Base-by-base conservation (phyloP, 2,113 vertebrate species). In the Tachysurus fulvidraco region DNA sequence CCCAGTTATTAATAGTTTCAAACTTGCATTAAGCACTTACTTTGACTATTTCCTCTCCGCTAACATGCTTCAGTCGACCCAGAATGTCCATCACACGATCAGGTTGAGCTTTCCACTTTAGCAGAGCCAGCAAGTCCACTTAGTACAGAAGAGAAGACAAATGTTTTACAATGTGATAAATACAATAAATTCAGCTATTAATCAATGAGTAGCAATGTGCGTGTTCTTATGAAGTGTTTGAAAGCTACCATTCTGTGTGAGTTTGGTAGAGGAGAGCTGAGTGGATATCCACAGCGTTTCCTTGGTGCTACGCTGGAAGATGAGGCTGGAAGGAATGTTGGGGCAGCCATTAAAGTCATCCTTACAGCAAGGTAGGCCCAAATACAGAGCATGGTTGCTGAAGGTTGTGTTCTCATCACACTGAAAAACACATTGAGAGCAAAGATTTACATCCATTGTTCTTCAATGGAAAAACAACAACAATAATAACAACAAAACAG, bases 31-130 rank as follows among this genome's bases (percentile, higher is more conserved):
- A 83, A 41, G 1, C 44, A 0, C 84, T 78, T 94, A 99, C 98
- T 96, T 99, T 99, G 82, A 99, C 98, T 4, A 99, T 98, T 92
- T 99, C 98, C 88, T 99, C 98, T 30, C 98, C 98, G 4, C 96
- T 98, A 95, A 99, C 97, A 5, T 99, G 97, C 5, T 97, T 94
- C 30, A 99, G 93, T 13, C 97, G 94, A 46, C 97, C 97, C 5
- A 99, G 93, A 89, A 99, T 97, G 92, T 99, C 98, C 96, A 98
- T 96, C 89, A 99, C 96, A 30, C 97, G 95, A 79, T 99, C 98
- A 0, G 98, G 97, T 86, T 98, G 97, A 86, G 96, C 96, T 84
- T 99, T 99, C 98, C 98, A 99, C 88, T 99, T 99, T 83, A 99
- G 94, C 50, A 99, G 93, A 81, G 98, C 98, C 85, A 99, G 96